phyloP scores from a whole-genome alignment of 1,140 invertebrate species.

The Teleopsis dalmanni region DNA sequence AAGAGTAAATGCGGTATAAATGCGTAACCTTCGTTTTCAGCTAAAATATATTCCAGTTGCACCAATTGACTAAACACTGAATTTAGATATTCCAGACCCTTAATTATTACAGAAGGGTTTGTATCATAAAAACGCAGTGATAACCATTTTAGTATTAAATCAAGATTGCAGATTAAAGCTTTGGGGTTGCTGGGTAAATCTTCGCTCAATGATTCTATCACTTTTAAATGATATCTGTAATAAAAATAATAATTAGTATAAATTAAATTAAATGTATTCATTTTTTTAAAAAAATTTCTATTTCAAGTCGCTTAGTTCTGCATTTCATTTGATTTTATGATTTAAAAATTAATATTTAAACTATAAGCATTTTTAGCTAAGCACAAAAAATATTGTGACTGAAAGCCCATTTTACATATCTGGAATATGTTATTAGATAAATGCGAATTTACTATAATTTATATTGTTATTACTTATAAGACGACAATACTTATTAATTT shows the following conservation, averaged over 20 bases:
- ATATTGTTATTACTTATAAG: too few species aligned
- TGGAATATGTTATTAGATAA: too few species aligned
- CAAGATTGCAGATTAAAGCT: slow-evolving; percentile 82
- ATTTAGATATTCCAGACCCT: slow-evolving; percentile 86
- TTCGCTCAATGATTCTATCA: slow-evolving; percentile 82
- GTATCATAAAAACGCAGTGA: slow-evolving; percentile 96
- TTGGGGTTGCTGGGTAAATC: slow-evolving; percentile 68
- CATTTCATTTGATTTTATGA: too few species aligned
- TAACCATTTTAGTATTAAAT: slow-evolving; percentile 94
- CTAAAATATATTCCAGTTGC: slow-evolving; percentile 74
- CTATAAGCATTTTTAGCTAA: too few species aligned
- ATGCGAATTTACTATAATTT: too few species aligned
- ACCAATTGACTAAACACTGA: slow-evolving; percentile 73
- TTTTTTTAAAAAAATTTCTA: too few species aligned
- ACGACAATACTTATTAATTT: too few species aligned
- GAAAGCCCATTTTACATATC: too few species aligned
- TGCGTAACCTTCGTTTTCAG: slow-evolving; percentile 83
- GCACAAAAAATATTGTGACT: too few species aligned
- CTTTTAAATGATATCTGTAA: slow-evolving; percentile 76
- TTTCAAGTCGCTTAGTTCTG: too few species aligned
- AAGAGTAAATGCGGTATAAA: slow-evolving; percentile 91
- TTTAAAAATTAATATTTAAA: too few species aligned
- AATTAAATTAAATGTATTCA: too few species aligned
- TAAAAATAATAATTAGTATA: neutral
- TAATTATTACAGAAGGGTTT: slow-evolving; percentile 92